Evolutionary conservation across 1,140 invertebrate genomes (phyloP), one percentile per base, ranked within the genome.

Genomic region (Medauroidea extradentata): DNA sequence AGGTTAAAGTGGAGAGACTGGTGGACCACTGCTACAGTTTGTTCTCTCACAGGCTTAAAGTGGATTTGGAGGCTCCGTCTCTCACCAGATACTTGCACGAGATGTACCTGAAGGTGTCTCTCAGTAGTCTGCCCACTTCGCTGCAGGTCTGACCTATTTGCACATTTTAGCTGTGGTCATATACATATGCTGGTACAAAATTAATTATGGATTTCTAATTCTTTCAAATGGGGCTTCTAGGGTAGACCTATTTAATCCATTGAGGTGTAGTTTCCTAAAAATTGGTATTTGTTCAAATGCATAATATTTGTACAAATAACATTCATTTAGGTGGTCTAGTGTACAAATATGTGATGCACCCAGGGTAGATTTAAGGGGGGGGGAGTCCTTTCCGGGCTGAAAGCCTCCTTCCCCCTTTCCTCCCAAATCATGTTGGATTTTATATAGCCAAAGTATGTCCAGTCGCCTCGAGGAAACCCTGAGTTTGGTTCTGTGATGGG

Each of bases 61-160:
- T 81, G 21, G 71, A 76, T 57, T 61, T 68, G 54, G 80, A 86
- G 57, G 78, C 78, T 48, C 87, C 88, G 8, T 70, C 83, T 61
- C 75, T 94, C 9, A 71, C 81, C 25, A 81, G 81, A 71, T 74
- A 83, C 44, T 76, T 79, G 62, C 91, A 94, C 68, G 77, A 81
- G 54, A 69, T 77, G 56, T 88, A 87, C 71, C 77, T 95, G 53
- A 85, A 85, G 67, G 81, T 82, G 66, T 87, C 84, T 65, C 71
- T 96, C 24, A 77, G 73, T 54, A 73, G 81, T 69, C 74, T 95
- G 51, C 84, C 86, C 38, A 71, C 75, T 25, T 78, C 79, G 46
- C 92, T 92, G 73, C 83, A 90, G 73, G 84, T 86, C 7, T 16
- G 27, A 2, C 7, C 13, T n/a, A n/a, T n/a, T n/a, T n/a, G n/a